Conservation (phyloP, 2,888 invertebrate species). For the Spisula subtruncata region DNA sequence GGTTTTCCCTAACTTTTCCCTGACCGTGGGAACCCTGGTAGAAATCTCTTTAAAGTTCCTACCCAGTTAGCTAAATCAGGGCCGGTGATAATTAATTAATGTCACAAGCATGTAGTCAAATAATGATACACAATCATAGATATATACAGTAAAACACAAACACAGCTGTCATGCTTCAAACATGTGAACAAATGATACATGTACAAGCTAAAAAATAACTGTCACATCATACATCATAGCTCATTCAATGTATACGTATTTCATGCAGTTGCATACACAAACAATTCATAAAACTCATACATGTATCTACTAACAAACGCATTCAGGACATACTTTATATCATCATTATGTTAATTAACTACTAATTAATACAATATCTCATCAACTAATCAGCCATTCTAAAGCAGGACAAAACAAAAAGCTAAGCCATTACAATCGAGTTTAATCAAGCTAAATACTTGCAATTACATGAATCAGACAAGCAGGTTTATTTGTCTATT, state of each 20-base stretch:
- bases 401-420: conserved; percentile 1
- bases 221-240: background rate
- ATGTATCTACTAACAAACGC: background rate
- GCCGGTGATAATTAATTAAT: no score
- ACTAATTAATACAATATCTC: background rate
- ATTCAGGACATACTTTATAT: background rate
- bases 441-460: no score
- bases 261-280: conserved; percentile 3
- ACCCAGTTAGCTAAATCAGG: no score
- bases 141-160: background rate
- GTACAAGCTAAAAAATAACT: background rate
- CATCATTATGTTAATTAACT: background rate
- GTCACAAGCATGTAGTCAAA: no score
- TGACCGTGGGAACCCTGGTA: no score
- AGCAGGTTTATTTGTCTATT: no score
- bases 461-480: no score
- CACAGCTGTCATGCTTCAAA: background rate
- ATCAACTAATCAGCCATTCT: background rate
- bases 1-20: no score
- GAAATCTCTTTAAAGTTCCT: no score
- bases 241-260: background rate
- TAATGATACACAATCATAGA: no score
- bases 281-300: background rate
- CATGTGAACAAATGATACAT: background rate
- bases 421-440: background rate